Conservation (phyloP, 2,888 invertebrate species). For the Cabera pusaria region DNA sequence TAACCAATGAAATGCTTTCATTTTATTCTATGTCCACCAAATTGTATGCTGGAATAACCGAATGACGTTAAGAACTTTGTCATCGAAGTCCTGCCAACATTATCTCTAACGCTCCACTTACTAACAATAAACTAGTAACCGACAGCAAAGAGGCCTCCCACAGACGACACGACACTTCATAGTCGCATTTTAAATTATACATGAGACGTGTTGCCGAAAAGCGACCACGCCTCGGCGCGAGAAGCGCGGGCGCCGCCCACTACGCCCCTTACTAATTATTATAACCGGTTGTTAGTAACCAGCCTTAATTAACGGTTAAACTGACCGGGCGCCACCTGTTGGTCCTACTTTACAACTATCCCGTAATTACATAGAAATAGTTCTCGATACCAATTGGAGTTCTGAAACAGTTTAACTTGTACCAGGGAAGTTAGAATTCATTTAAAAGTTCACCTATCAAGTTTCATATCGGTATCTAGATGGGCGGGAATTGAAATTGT, state of each 20-base stretch:
- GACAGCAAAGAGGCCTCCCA: slow-evolving; percentile 42
- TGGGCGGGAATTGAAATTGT: slow-evolving; percentile 25
- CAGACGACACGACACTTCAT: slow-evolving; percentile 39
- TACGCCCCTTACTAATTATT: slow-evolving; percentile 78
- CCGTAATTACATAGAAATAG: slow-evolving; percentile 41
- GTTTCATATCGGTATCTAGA: slow-evolving; percentile 15
- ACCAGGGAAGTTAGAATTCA: slow-evolving; percentile 14
- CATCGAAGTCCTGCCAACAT: too few relatives aligned
- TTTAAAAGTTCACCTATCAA: slow-evolving; percentile 17
- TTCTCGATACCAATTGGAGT: slow-evolving; percentile 37
- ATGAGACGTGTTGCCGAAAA: slow-evolving; percentile 57
- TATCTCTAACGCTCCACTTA: slow-evolving; percentile 23
- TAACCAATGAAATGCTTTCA: too few relatives aligned
- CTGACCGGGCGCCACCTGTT: slow-evolving; percentile 72
- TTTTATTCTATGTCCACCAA: too few relatives aligned
- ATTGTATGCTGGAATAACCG: too few relatives aligned
- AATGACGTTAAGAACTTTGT: too few relatives aligned
- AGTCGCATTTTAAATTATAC: slow-evolving; percentile 53
- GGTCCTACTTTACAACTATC: slow-evolving; percentile 46
- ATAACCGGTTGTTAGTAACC: slow-evolving; percentile 76
- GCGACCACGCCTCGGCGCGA: slow-evolving; percentile 51
- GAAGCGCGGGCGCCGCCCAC: slow-evolving; percentile 63
- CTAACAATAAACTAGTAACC: slow-evolving; percentile 28
- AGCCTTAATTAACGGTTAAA: slow-evolving; percentile 63
- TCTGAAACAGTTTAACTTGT: slow-evolving; percentile 25